These are phyloP conservation scores for Spondyliosoma cantharus DNA, from an alignment of 2,797 vertebrate genomes.

Conservation along the genomic window DNA sequence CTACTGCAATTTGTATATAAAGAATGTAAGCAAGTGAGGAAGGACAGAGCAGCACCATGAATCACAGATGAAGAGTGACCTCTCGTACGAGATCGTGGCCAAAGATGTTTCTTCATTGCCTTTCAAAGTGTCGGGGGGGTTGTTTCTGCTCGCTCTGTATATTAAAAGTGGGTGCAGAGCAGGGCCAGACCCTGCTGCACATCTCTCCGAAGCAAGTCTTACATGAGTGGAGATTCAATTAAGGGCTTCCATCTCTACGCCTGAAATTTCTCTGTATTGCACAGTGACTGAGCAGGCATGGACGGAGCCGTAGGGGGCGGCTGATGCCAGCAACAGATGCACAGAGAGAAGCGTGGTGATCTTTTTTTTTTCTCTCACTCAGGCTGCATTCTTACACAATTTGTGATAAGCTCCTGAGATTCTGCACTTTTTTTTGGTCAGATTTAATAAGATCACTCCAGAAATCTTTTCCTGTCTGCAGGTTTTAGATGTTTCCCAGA, in stretches of 20 bases:
- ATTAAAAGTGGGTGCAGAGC: conserved; percentile 41
- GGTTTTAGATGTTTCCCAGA: too few relatives aligned
- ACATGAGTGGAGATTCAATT: conserved; percentile 73
- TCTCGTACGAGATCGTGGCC: conserved; percentile 3
- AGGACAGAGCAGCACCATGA: conserved; percentile 24
- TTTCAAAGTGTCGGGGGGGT: conserved; percentile 19
- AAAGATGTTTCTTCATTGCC: conserved; percentile 33
- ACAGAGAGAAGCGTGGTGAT: background rate
- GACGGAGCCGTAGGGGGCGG: conserved; percentile 37
- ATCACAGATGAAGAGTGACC: conserved; percentile 29
- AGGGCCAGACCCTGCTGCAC: conserved; percentile 15
- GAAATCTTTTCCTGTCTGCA: too few relatives aligned
- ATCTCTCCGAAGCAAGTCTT: conserved; percentile 53
- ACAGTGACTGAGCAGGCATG: conserved; percentile 52
- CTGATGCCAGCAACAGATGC: conserved; percentile 50
- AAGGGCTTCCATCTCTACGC: conserved; percentile 51
- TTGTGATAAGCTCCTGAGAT: conserved; percentile 2
- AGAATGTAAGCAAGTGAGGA: conserved; percentile 3
- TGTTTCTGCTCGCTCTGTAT: conserved; percentile 47
- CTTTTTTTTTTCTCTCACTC: background rate
- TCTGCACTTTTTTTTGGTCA: background rate
- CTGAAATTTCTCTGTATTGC: conserved; percentile 57
- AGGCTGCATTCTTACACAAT: conserved; percentile 13
- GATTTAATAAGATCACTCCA: background rate
- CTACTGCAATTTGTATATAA: conserved; percentile 18